Percentiles rank a stretch among this genome's conserved stretches.
Evolutionary conservation across 2,113 vertebrate species (phyloP).

Genomic region (Entelurus aequoreus): DNA sequence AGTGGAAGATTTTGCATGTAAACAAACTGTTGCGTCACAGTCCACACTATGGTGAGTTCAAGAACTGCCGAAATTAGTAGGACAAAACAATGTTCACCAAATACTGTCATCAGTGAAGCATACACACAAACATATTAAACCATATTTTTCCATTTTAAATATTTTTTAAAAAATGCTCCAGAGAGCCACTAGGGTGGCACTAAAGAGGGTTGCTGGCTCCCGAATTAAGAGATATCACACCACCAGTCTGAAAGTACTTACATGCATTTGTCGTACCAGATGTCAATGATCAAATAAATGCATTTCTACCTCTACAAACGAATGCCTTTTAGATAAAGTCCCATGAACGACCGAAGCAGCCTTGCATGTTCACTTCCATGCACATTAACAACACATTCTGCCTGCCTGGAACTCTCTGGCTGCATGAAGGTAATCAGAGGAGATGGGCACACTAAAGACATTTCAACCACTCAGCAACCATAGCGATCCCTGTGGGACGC

Average conservation of each 20-base stretch:
- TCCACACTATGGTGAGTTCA: too few species aligned
- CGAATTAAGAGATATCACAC: background rate
- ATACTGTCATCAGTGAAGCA: too few species aligned
- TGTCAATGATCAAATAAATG: background rate
- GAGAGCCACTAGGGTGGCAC: too few species aligned
- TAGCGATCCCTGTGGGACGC: slow-evolving; percentile 32
- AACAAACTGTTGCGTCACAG: too few species aligned
- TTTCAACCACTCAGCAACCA: slow-evolving; percentile 37
- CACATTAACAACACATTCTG: background rate
- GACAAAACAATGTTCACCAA: too few species aligned
- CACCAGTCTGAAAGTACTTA: background rate
- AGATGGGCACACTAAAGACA: slow-evolving; percentile 49
- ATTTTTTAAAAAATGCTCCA: too few species aligned
- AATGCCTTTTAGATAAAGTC: background rate
- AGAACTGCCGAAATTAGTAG: too few species aligned
- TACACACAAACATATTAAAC: too few species aligned
- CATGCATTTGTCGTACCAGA: background rate
- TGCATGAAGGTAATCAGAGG: slow-evolving; percentile 56
- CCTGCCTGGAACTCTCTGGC: slow-evolving; percentile 28
- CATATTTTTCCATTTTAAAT: too few species aligned
- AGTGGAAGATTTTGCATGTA: too few species aligned
- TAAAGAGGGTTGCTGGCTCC: too few species aligned
- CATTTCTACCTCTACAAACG: slow-evolving; percentile 1
- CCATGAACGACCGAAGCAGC: background rate
- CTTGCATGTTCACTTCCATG: slow-evolving; percentile 3